Conservation (phyloP, 2,113 vertebrate genomes). For the Mustelus asterias region DNA sequence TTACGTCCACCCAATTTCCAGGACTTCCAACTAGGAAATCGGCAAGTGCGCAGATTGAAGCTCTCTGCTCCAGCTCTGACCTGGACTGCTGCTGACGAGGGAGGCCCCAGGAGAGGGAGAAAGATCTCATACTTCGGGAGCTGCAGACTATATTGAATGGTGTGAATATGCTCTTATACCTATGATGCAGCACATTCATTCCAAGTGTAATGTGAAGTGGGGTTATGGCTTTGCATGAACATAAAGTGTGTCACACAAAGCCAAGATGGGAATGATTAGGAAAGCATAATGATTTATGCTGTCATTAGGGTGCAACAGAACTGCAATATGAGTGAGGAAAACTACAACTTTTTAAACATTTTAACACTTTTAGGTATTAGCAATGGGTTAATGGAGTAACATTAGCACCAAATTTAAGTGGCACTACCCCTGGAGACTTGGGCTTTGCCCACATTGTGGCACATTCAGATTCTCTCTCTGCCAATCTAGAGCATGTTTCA, state of each 20-base stretch:
- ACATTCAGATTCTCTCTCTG: not conserved
- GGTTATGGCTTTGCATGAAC: too few species aligned
- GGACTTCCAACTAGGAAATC: not conserved
- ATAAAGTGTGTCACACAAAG: not conserved
- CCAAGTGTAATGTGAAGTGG: too few species aligned
- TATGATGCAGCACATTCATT: not conserved
- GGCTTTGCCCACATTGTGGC: not conserved
- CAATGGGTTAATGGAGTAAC: not conserved
- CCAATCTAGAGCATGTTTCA: not conserved
- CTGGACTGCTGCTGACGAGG: not conserved
- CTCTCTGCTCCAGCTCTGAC: not conserved
- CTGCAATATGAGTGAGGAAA: not conserved
- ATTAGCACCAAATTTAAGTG: not conserved
- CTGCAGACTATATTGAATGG: not conserved
- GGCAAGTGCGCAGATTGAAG: not conserved
- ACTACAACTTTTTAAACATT: not conserved
- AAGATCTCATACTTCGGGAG: too few species aligned
- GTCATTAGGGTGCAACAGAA: too few species aligned
- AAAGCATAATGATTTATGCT: not conserved
- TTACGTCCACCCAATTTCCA: not conserved
- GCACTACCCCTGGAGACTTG: not conserved
- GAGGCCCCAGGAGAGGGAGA: not conserved
- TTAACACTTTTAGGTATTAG: not conserved
- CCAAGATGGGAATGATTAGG: not conserved
- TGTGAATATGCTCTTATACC: not conserved